phyloP scores from a whole-genome alignment of 64 coral and sea anemone genomes.

The Pachyseris speciosa region DNA sequence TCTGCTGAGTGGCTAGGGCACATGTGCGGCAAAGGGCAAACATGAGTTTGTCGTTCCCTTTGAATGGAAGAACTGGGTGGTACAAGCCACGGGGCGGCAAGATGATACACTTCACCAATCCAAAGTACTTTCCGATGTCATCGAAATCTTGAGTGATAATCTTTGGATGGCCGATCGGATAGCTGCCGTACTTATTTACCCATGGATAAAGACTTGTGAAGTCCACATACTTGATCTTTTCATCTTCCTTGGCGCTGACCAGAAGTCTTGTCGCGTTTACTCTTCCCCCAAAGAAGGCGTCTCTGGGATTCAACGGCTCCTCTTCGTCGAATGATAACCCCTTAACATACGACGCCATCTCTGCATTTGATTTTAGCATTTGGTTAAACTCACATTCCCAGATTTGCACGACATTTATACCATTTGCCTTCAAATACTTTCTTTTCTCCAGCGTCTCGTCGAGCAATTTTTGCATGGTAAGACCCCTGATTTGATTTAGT shows the following conservation, averaged over 20 bases:
- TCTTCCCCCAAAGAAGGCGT: conserved; percentile 43
- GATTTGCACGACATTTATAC: background rate
- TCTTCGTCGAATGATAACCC: background rate
- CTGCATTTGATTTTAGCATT: background rate
- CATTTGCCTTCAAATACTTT: background rate
- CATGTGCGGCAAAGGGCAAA: conserved; percentile 18
- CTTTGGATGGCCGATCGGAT: background rate
- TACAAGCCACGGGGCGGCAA: conserved; percentile 34
- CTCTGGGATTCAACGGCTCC: background rate
- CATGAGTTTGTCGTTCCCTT: background rate
- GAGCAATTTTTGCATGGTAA: background rate
- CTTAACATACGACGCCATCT: background rate
- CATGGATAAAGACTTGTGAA: background rate
- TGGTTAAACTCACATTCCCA: conserved; percentile 50
- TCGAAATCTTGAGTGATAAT: background rate
- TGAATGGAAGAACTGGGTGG: conserved; percentile 20
- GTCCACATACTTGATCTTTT: conserved; percentile 13
- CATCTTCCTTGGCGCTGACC: background rate
- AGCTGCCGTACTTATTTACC: background rate
- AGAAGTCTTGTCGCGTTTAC: conserved; percentile 4
- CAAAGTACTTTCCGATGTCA: background rate
- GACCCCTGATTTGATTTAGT: background rate
- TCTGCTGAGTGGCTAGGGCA: background rate
- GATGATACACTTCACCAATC: conserved; percentile 23
- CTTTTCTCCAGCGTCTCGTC: background rate